Base-by-base conservation (phyloP, 2,888 invertebrate genomes). In the Anaspis maculata region DNA sequence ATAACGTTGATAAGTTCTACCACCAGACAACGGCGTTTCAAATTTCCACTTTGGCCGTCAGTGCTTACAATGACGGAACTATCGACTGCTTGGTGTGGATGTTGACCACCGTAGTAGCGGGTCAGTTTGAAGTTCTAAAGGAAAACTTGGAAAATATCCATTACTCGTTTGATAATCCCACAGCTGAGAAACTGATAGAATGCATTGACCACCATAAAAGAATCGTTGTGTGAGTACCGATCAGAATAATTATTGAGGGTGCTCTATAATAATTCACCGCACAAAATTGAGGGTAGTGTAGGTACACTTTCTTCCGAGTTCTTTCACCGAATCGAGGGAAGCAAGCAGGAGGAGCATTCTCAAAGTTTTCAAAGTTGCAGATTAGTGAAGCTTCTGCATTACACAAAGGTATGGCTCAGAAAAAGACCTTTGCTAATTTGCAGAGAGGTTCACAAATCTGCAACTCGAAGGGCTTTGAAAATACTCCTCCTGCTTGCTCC, bases 131-230 rank as follows among this genome's bases (percentile, higher is more conserved):
- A 7, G 27, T 36, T 15, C 13, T 36, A 11, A 36, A 36, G 13
- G 15, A 31, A 14, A 36, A 36, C 23, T 27, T 36, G 10, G 24
- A 27, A 9, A 30, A 27, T 15, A 27, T 36, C 11, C 24, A 36
- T 11, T 31, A 26, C 9, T 25, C 13, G 19, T 13, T 9, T 14
- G 14, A n/a, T n/a, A 10, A 2, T 12, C 2, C 3, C 10, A 21
- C 23, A 25, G 22, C 16, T 12, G 21, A 29, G 3, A n/a, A 33
- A 7, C 13, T 33, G 30, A 23, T 12, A 10, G 12, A 11, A 4
- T 31, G 31, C 21, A 21, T 31, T 3, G 16, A 31, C 6, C 33
- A 34, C 14, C 34, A 39, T 12, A 11, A 31, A 15, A 25, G 22
- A 21, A 36, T 32, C 13, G 24, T 32, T 3, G 14, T 15, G 36